Conservation (phyloP, 2,888 invertebrate genomes). For the Nematopogon swammerdamellus region DNA sequence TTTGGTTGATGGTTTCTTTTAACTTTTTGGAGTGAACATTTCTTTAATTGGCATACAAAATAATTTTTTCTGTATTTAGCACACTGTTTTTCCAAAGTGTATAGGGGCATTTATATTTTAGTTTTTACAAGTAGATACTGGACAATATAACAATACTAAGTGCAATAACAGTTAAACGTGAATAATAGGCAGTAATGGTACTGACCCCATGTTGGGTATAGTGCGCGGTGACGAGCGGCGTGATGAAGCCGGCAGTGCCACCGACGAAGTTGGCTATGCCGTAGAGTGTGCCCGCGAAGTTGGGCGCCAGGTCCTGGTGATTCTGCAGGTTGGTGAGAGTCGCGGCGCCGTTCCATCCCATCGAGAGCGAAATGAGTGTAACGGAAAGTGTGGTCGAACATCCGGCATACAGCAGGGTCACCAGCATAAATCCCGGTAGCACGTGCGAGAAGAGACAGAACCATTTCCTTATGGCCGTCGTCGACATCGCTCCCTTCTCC, state of each 20-base stretch:
- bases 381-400: conserved; percentile 62
- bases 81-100: too few species aligned
- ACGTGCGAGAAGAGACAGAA: conserved; percentile 64
- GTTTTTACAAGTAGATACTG: too few species aligned
- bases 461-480: conserved; percentile 58
- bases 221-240: conserved; percentile 67
- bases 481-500: conserved; percentile 34
- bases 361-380: conserved; percentile 63
- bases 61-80: too few species aligned
- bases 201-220: conserved; percentile 58
- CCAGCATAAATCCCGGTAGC: conserved; percentile 48
- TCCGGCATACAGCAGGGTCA: conserved; percentile 57
- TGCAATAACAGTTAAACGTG: too few species aligned
- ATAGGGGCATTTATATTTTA: too few species aligned
- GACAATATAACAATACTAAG: too few species aligned
- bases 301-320: conserved; percentile 73
- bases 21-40: too few species aligned
- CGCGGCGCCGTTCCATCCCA: conserved; percentile 64
- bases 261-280: conserved; percentile 75
- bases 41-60: too few species aligned
- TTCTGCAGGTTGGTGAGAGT: conserved; percentile 61
- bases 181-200: too few species aligned
- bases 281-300: conserved; percentile 72
- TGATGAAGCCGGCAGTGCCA: conserved; percentile 68
- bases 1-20: too few species aligned